These are phyloP conservation scores for Autographa pulchrina DNA, from an alignment of 2,888 invertebrate genomes.

Conservation along the genomic window DNA sequence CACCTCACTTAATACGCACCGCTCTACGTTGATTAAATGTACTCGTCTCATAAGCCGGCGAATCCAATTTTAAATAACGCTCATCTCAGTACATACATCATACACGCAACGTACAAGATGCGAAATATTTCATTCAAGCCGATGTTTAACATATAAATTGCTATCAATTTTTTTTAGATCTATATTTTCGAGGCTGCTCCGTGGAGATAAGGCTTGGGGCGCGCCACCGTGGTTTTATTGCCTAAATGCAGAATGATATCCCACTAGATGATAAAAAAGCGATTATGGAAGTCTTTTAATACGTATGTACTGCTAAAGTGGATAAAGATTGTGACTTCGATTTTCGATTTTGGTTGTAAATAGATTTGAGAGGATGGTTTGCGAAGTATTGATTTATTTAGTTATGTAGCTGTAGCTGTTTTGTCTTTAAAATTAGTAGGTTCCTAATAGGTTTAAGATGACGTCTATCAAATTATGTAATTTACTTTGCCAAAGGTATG, in stretches of 20 bases:
- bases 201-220: slow-evolving; percentile 75
- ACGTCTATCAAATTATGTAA: no score
- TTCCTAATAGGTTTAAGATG: no score
- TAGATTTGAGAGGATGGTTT: slow-evolving; percentile 33
- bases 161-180: slow-evolving; percentile 84
- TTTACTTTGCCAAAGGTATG: no score
- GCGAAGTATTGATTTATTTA: slow-evolving; percentile 11
- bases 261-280: slow-evolving; percentile 70
- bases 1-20: not conserved
- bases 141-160: slow-evolving; percentile 87
- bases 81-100: slow-evolving; percentile 65
- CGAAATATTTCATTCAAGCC: slow-evolving; percentile 81
- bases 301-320: slow-evolving; percentile 52
- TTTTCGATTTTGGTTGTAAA: slow-evolving; percentile 37
- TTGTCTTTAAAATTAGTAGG: not conserved
- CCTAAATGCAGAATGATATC: slow-evolving; percentile 74
- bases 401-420: slow-evolving; percentile 3
- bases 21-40: slow-evolving; percentile 7
- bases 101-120: slow-evolving; percentile 72
- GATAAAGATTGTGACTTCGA: slow-evolving; percentile 56
- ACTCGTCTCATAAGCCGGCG: slow-evolving; percentile 49
- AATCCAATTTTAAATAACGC: slow-evolving; percentile 57
- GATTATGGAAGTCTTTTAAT: slow-evolving; percentile 63
- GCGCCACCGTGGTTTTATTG: slow-evolving; percentile 74
- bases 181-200: slow-evolving; percentile 80